Conservation (phyloP, 2,888 invertebrate genomes). For the Limnephilus rhombicus region DNA sequence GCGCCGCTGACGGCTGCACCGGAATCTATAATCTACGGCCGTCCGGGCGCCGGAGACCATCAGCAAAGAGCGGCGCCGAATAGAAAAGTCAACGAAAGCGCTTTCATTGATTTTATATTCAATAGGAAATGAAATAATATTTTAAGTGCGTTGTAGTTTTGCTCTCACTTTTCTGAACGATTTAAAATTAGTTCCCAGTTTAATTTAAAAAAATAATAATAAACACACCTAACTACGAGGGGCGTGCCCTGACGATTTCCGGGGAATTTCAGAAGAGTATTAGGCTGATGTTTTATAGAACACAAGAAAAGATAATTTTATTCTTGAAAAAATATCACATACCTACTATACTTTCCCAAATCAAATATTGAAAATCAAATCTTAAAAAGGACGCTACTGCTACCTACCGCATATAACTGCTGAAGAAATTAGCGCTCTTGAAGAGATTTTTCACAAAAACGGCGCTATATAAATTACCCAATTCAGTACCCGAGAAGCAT, state of each 20-base stretch:
- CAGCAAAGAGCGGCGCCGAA: background rate
- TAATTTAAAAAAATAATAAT: background rate
- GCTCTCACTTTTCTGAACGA: background rate
- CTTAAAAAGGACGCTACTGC: no score
- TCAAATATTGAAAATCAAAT: no score
- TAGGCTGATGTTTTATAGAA: no score
- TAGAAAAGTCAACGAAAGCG: conserved; percentile 2
- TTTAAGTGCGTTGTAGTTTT: background rate
- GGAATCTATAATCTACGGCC: background rate
- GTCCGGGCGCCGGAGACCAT: background rate
- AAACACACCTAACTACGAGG: background rate
- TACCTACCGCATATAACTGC: no score
- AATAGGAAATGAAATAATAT: background rate
- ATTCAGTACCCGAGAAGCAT: no score
- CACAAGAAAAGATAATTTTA: background rate
- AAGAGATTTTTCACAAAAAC: no score
- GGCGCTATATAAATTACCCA: no score
- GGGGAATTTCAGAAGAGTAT: background rate
- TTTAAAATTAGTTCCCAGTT: background rate
- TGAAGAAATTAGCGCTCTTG: no score
- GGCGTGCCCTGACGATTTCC: background rate
- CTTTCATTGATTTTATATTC: background rate
- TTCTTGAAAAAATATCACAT: background rate
- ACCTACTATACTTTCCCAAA: background rate
- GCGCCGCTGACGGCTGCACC: conserved; percentile 47